A percentile compares a stretch with the other conserved stretches of the same genome.
Evolutionary conservation across 2,113 vertebrate genomes (phyloP).

Genomic region (Salvelinus namaycush): DNA sequence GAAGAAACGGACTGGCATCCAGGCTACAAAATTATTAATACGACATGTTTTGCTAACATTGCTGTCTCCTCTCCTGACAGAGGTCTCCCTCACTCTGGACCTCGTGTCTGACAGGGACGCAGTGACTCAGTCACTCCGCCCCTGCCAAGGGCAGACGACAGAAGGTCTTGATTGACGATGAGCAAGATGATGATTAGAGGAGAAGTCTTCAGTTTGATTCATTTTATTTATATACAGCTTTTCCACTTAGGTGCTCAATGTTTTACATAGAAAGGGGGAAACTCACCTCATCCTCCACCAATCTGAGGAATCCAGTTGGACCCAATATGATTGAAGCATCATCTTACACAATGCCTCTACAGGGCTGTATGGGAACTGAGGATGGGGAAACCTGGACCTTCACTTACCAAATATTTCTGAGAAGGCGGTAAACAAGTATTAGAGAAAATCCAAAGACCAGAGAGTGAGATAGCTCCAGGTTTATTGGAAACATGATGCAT

Average conservation of each 20-base stretch:
- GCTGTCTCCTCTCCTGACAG: constrained; percentile 40
- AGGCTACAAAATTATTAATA: neutral
- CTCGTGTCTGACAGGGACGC: constrained; percentile 22
- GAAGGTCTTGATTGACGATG: constrained; percentile 79
- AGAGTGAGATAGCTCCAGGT: neutral
- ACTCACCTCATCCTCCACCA: no score
- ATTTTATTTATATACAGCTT: neutral
- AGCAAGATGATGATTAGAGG: constrained; percentile 39
- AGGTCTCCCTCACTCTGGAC: constrained; percentile 10
- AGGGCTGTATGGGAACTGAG: neutral
- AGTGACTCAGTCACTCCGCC: constrained; percentile 30
- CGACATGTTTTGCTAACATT: neutral
- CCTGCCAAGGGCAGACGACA: constrained; percentile 76
- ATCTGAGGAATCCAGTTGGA: no score
- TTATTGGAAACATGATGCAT: neutral
- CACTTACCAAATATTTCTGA: neutral
- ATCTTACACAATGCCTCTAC: neutral
- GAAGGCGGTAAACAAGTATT: neutral
- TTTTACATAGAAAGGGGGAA: no score
- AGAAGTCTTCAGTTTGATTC: neutral
- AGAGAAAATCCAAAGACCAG: neutral
- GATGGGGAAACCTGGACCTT: neutral
- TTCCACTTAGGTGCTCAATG: neutral
- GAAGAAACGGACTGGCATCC: neutral
- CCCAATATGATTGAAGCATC: no score